These are phyloP conservation scores for Falco punctatus DNA, from an alignment of 2,113 vertebrate species.

Conservation along the genomic window DNA sequence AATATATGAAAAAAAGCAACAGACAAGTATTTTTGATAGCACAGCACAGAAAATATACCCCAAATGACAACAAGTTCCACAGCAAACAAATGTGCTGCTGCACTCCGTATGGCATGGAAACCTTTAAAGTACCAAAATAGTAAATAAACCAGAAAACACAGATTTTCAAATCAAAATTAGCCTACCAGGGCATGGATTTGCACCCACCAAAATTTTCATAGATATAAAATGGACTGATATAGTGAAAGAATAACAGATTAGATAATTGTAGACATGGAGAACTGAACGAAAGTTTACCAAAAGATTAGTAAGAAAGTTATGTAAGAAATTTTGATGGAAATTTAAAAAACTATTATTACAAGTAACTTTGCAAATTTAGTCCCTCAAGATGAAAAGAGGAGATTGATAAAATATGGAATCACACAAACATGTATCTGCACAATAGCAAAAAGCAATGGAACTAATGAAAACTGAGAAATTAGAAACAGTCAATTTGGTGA, in stretches of 20 bases:
- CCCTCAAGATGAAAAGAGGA: neutral
- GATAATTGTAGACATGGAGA: neutral
- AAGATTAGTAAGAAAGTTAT: neutral
- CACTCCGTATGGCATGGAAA: neutral
- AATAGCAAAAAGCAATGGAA: neutral
- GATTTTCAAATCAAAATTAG: neutral
- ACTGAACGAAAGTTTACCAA: neutral
- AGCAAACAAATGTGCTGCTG: neutral
- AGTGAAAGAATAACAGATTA: neutral
- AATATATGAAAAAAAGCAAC: neutral
- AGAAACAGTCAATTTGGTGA: neutral
- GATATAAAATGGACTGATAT: neutral
- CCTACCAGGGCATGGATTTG: neutral
- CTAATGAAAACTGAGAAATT: neutral
- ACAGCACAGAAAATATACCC: neutral
- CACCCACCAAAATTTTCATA: neutral
- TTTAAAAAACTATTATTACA: neutral
- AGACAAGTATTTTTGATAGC: neutral
- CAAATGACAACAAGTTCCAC: neutral
- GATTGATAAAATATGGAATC: neutral
- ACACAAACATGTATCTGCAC: neutral
- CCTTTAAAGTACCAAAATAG: neutral
- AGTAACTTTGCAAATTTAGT: neutral
- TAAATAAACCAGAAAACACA: neutral
- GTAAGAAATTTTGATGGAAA: neutral